Percentiles rank a stretch among this genome's conserved stretches.
Evolutionary conservation across 2,113 vertebrate genomes (phyloP).

Genomic region (Coturnix japonica): DNA sequence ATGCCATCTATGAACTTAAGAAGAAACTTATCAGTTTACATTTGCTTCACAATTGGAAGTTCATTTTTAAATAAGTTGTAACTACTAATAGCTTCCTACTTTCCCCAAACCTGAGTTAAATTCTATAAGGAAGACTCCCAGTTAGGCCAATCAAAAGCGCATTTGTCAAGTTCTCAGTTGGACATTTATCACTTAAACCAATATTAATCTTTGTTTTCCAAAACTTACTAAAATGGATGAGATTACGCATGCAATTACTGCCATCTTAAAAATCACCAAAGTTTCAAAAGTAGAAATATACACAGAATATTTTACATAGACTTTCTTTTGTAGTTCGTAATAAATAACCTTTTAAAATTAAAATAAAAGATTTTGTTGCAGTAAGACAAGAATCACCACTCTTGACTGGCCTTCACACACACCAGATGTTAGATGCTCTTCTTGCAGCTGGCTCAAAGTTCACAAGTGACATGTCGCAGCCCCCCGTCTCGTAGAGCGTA

Average conservation of each 20-base stretch:
- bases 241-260: neutral
- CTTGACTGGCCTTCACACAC: conserved; percentile 75
- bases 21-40: conserved; percentile 51
- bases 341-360: conserved; percentile 7
- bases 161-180: neutral
- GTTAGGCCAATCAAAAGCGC: neutral
- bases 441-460: conserved; percentile 97
- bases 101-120: neutral
- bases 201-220: neutral
- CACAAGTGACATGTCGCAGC: conserved; percentile 96
- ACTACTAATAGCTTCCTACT: neutral
- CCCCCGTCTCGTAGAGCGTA: conserved; percentile 92
- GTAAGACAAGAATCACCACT: conserved; percentile 41
- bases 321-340: neutral
- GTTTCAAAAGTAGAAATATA: neutral
- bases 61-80: neutral
- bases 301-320: neutral
- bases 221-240: neutral
- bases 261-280: neutral
- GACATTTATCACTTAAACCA: neutral
- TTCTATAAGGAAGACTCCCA: neutral
- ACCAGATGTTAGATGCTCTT: conserved; percentile 98
- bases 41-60: conserved; percentile 48
- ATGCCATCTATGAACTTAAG: neutral
- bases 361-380: conserved; percentile 3